Evolutionary conservation across 2,797 vertebrate genomes (phyloP).

Genomic region (Kryptopterus vitreolus): DNA sequence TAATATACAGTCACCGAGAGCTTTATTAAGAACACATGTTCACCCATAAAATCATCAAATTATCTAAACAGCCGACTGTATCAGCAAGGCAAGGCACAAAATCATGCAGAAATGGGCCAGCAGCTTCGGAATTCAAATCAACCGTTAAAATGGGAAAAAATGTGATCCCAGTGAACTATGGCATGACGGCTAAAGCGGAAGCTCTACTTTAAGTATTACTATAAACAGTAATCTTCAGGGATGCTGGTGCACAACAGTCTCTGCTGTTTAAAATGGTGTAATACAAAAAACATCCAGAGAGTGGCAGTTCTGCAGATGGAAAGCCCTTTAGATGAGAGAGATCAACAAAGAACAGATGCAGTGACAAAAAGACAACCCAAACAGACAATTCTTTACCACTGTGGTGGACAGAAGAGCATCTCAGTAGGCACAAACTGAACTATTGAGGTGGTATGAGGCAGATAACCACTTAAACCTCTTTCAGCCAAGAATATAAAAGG

Average conservation of each 20-base stretch:
- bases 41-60: background rate
- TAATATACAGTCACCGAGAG: background rate
- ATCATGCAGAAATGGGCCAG: background rate
- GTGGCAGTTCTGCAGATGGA: background rate
- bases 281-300: background rate
- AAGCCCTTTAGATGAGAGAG: background rate
- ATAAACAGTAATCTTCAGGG: background rate
- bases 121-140: background rate
- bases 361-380: background rate
- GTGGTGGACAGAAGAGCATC: background rate
- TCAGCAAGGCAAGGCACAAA: background rate
- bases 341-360: background rate
- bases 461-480: background rate
- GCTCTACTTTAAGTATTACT: background rate
- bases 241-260: background rate
- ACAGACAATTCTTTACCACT: background rate
- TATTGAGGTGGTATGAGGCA: background rate
- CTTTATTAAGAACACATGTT: background rate
- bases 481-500: background rate
- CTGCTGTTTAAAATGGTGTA: background rate
- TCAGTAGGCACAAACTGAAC: background rate
- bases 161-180: background rate
- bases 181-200: background rate
- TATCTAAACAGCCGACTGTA: background rate
- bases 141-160: background rate